Evolutionary conservation across 2,888 invertebrate genomes (phyloP).

Genomic region (Leptinotarsa juncta): DNA sequence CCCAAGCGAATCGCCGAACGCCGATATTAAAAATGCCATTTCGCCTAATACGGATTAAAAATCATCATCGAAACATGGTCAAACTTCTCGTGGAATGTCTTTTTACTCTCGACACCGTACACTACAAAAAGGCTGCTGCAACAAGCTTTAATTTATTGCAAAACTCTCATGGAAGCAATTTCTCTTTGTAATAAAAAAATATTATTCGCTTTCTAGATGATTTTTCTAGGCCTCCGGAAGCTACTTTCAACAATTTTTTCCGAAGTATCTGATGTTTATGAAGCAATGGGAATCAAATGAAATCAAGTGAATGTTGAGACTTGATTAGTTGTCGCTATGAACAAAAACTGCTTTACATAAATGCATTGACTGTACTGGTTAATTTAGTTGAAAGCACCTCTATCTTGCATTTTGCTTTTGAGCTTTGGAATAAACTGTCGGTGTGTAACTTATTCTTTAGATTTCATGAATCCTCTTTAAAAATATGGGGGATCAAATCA

Average conservation of each 20-base stretch:
- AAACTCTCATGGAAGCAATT: slow-evolving; percentile 23
- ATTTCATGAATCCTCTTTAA: no score
- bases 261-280: not conserved
- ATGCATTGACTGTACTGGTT: no score
- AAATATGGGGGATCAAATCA: no score
- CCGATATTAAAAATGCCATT: slow-evolving; percentile 11
- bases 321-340: no score
- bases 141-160: slow-evolving; percentile 16
- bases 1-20: slow-evolving; percentile 11
- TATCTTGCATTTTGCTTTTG: no score
- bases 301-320: not conserved
- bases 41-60: slow-evolving; percentile 35
- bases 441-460: no score
- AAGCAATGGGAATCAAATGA: not conserved
- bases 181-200: slow-evolving; percentile 26
- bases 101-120: slow-evolving; percentile 8
- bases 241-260: not conserved
- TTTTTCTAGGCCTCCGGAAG: slow-evolving; percentile 11
- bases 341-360: no score
- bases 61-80: slow-evolving; percentile 38
- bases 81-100: slow-evolving; percentile 31
- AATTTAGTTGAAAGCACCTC: no score
- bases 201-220: slow-evolving; percentile 23
- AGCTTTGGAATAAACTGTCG: no score
- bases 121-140: slow-evolving; percentile 16